A percentile compares a stretch with the other conserved stretches of the same genome.
These are phyloP conservation scores for Poecile atricapillus DNA, from an alignment of 2,113 vertebrate species.

Conservation along the genomic window DNA sequence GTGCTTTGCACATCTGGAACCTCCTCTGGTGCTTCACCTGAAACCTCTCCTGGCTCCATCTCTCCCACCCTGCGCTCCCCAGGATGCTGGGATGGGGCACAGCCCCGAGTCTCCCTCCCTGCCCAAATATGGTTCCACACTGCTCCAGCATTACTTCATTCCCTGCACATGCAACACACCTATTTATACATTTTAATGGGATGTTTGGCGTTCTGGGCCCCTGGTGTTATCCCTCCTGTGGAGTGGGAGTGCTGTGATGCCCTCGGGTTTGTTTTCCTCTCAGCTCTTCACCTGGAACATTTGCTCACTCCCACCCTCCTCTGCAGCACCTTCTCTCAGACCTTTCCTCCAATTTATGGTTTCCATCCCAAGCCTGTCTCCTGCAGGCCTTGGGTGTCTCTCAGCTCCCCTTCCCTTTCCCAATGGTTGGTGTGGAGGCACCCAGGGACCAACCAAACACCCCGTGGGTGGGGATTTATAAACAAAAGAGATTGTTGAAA, in stretches of 20 bases:
- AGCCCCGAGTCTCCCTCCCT: not conserved
- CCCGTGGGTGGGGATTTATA: not conserved
- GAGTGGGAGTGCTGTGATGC: fast-evolving
- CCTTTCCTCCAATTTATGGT: not conserved
- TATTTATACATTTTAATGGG: not conserved
- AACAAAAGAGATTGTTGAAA: not conserved
- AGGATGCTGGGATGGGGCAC: fast-evolving
- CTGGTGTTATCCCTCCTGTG: not conserved
- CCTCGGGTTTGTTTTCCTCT: not conserved
- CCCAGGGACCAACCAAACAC: not conserved
- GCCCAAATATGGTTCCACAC: conserved; percentile 44
- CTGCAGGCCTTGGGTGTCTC: not conserved
- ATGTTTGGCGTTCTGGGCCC: not conserved
- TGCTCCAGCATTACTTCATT: conserved; percentile 19
- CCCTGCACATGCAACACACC: conserved; percentile 37
- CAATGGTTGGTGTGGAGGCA: not conserved
- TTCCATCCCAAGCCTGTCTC: not conserved
- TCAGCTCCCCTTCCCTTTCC: not conserved
- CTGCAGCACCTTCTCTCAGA: not conserved
- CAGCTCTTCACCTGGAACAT: not conserved
- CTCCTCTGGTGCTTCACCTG: not conserved
- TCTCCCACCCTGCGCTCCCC: not conserved
- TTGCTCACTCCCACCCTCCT: not conserved
- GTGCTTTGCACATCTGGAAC: not conserved
- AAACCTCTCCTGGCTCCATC: not conserved